A percentile compares a stretch with the other conserved stretches of the same genome.
Conservation (phyloP, 1,140 invertebrate genomes). For the Potamilus streckersoni region DNA sequence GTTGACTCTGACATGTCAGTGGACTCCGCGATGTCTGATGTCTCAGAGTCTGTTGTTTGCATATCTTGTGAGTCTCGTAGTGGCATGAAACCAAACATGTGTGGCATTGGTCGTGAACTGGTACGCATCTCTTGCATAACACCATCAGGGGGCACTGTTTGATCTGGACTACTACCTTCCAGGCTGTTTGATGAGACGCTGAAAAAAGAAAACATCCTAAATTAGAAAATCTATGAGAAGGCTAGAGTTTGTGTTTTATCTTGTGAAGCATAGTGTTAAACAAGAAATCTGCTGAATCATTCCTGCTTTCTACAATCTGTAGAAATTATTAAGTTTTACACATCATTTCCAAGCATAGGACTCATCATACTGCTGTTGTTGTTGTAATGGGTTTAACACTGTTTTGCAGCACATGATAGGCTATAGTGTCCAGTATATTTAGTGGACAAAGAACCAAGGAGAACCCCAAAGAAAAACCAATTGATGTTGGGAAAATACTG, state of each 20-base stretch:
- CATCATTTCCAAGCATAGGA: no score
- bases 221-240: neutral
- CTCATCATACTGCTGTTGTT: no score
- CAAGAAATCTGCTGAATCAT: no score
- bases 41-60: slow-evolving; percentile 56
- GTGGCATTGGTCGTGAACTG: slow-evolving; percentile 19
- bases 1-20: slow-evolving; percentile 44
- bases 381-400: no score
- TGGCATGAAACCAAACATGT: slow-evolving; percentile 52
- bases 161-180: slow-evolving; percentile 54
- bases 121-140: neutral
- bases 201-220: slow-evolving; percentile 10
- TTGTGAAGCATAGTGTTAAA: neutral
- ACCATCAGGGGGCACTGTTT: slow-evolving; percentile 40
- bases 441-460: no score
- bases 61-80: slow-evolving; percentile 43
- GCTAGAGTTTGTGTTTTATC: neutral
- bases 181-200: slow-evolving; percentile 57
- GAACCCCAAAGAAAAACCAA: no score
- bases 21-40: slow-evolving; percentile 45
- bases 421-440: no score
- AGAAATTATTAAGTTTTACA: no score
- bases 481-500: no score
- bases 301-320: no score
- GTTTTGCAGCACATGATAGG: no score